Evolutionary conservation across 2,113 vertebrate species (phyloP).

Genomic region (Lepus timidus): DNA sequence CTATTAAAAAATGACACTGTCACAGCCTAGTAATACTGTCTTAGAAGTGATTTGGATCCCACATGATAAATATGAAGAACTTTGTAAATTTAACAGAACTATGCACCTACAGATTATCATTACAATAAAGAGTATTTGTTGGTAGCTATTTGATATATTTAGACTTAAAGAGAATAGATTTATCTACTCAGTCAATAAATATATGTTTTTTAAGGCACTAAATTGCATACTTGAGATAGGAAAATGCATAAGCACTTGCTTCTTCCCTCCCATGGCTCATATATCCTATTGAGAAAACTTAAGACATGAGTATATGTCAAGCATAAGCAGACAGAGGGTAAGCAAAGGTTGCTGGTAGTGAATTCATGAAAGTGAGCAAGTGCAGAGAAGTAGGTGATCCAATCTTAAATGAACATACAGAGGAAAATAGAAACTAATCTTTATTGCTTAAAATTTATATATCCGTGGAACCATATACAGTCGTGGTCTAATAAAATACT

Average conservation of each 20-base stretch:
- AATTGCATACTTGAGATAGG: neutral
- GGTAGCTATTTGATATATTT: slow-evolving; percentile 12
- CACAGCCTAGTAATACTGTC: neutral
- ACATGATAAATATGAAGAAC: neutral
- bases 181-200: neutral
- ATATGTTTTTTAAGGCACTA: neutral
- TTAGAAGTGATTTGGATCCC: neutral
- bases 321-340: neutral
- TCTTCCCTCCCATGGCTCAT: neutral
- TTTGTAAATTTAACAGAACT: neutral
- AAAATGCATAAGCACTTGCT: neutral
- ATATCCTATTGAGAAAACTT: neutral
- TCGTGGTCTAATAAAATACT: neutral
- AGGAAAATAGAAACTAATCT: neutral
- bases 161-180: neutral
- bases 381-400: no score
- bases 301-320: neutral
- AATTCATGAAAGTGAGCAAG: neutral
- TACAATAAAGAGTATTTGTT: neutral
- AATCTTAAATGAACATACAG: no score
- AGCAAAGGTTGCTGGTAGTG: neutral
- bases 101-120: neutral
- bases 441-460: neutral
- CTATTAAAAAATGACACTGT: neutral
- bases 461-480: neutral